phyloP scores from a whole-genome alignment of 2,888 invertebrate genomes.

The Matsumyia berberina region DNA sequence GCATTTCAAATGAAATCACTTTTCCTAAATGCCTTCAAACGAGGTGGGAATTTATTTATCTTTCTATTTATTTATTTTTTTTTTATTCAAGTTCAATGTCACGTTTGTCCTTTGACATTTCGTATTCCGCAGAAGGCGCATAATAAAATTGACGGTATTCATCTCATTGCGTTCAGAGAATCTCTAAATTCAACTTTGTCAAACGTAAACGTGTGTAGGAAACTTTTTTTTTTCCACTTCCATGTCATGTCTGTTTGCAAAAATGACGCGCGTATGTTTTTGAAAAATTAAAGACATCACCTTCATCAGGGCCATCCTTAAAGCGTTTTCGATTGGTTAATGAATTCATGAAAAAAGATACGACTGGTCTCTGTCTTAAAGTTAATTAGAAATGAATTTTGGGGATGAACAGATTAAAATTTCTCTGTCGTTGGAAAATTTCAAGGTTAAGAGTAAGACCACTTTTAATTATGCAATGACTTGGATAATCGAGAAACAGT shows the following conservation, averaged over 20 bases:
- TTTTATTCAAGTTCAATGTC: constrained; percentile 4
- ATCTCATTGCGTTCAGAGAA: neutral
- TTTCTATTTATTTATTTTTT: neutral
- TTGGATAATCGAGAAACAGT: neutral
- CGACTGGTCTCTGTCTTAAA: neutral
- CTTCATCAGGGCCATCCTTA: neutral
- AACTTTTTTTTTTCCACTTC: too few species aligned
- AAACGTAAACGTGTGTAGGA: neutral
- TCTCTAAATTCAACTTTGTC: neutral
- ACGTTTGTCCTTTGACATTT: neutral
- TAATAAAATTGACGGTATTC: constrained; percentile 16
- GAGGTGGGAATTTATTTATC: neutral
- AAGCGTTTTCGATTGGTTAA: neutral
- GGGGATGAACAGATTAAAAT: constrained; percentile 1
- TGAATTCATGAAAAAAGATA: neutral
- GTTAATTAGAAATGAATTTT: constrained; percentile 14
- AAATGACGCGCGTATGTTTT: neutral
- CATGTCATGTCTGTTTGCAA: neutral
- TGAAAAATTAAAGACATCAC: neutral
- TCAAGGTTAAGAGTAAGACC: neutral
- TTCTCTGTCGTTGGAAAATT: neutral
- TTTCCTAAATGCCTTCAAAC: constrained; percentile 9
- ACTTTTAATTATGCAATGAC: neutral
- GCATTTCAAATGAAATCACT: constrained; percentile 28
- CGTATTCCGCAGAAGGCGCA: constrained; percentile 5